A percentile compares a stretch with the other conserved stretches of the same genome.
Evolutionary conservation across 1,140 invertebrate genomes (phyloP).

Genomic region (Pectinophora gossypiella): DNA sequence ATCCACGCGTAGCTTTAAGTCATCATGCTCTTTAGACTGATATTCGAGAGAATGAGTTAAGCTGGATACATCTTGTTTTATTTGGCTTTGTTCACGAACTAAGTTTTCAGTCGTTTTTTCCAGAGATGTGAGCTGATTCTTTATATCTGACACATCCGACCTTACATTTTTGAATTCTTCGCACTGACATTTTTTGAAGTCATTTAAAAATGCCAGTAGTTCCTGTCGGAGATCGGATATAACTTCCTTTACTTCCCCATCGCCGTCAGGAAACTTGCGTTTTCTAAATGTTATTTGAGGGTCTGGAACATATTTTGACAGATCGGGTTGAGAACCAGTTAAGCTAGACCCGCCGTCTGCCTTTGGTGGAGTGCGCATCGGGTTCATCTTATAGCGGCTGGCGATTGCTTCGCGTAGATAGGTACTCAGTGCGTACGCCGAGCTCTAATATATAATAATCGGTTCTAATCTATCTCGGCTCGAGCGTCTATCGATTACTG

Average conservation of each 20-base stretch:
- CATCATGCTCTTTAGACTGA: background rate
- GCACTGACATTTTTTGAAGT: background rate
- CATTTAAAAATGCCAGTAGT: background rate
- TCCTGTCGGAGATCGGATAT: background rate
- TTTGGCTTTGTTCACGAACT: background rate
- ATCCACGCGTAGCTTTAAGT: background rate
- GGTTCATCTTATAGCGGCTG: background rate
- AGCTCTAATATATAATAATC: too few species aligned
- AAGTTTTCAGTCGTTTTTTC: background rate
- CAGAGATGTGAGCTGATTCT: background rate
- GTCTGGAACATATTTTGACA: background rate
- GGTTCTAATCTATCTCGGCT: too few species aligned
- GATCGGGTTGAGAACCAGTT: background rate
- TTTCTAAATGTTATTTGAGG: background rate
- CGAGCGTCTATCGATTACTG: too few species aligned
- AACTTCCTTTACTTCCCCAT: background rate
- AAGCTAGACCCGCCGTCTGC: background rate
- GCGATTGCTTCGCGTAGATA: too few species aligned
- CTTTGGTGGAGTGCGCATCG: background rate
- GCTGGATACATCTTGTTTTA: background rate
- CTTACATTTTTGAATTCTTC: background rate
- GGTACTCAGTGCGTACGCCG: too few species aligned
- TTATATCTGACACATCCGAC: background rate
- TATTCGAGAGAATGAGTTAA: background rate
- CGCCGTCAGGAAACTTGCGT: background rate